Evolutionary conservation across 2,113 vertebrate species (phyloP).

Genomic region (Podilymbus podiceps): DNA sequence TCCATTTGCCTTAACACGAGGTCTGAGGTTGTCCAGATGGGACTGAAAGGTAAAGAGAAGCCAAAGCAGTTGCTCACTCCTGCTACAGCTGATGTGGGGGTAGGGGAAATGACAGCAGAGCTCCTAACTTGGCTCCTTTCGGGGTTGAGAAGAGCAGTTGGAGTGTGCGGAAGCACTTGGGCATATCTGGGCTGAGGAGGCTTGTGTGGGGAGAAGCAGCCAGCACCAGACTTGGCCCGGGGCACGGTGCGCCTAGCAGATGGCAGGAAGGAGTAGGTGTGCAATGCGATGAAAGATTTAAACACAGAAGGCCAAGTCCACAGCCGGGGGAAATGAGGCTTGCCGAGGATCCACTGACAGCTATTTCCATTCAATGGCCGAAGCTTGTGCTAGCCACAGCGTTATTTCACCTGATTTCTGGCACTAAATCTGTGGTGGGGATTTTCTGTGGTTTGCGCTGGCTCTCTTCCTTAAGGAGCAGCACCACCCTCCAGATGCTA

Average conservation of each 20-base stretch:
- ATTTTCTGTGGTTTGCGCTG: not conserved
- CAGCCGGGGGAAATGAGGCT: slow-evolving; percentile 11
- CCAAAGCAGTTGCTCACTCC: slow-evolving; percentile 14
- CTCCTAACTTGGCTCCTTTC: slow-evolving; percentile 28
- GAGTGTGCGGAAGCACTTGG: slow-evolving; percentile 20
- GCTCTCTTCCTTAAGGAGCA: not conserved
- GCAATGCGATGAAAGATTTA: not conserved
- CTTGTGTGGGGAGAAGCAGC: slow-evolving; percentile 21
- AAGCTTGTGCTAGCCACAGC: not conserved
- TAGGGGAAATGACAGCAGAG: slow-evolving; percentile 15
- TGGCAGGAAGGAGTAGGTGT: slow-evolving; percentile 40
- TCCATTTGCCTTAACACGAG: not conserved
- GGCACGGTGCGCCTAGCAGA: slow-evolving; percentile 42
- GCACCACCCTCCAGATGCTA: not conserved
- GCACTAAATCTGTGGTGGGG: not conserved
- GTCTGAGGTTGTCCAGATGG: slow-evolving; percentile 58
- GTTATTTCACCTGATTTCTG: not conserved
- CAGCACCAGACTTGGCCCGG: slow-evolving; percentile 39
- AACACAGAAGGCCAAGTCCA: slow-evolving; percentile 45
- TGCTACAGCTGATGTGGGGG: slow-evolving; percentile 41
- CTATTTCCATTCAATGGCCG: not conserved
- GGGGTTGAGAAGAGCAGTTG: slow-evolving; percentile 41
- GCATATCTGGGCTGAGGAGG: slow-evolving; percentile 5
- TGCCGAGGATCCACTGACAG: not conserved
- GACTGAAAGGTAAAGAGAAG: slow-evolving; percentile 20